Percentiles rank a stretch among this genome's conserved stretches.
phyloP scores from a whole-genome alignment of 2,113 vertebrate genomes.

The Colinus virginianus region DNA sequence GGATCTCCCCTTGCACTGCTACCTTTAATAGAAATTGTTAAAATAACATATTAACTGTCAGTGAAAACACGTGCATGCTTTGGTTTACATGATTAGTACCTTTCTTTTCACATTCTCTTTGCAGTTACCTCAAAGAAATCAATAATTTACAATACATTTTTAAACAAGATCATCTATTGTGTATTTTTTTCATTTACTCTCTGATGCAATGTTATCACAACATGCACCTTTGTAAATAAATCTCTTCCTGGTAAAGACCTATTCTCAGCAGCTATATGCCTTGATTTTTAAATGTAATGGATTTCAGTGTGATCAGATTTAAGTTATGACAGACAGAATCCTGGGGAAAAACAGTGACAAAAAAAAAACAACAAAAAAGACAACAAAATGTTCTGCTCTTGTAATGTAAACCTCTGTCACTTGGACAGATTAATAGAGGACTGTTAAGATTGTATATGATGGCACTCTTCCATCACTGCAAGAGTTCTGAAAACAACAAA shows the following conservation, averaged over 20 bases:
- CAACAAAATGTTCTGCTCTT: background rate
- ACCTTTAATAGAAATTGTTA: background rate
- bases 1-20: background rate
- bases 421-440: background rate
- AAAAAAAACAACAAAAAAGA: background rate
- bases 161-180: background rate
- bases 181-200: background rate
- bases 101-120: background rate
- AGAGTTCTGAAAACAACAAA: background rate
- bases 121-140: background rate
- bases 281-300: background rate
- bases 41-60: slow-evolving; percentile 1
- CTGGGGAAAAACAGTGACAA: background rate
- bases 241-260: background rate
- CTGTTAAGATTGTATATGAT: background rate
- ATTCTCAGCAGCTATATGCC: background rate
- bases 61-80: background rate
- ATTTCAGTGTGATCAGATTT: background rate
- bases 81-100: background rate
- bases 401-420: background rate
- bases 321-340: background rate
- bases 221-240: background rate
- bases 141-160: slow-evolving; percentile 20
- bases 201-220: background rate
- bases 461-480: background rate